phyloP scores from a whole-genome alignment of 2,888 invertebrate species.

The Kryphioiulus occultus region DNA sequence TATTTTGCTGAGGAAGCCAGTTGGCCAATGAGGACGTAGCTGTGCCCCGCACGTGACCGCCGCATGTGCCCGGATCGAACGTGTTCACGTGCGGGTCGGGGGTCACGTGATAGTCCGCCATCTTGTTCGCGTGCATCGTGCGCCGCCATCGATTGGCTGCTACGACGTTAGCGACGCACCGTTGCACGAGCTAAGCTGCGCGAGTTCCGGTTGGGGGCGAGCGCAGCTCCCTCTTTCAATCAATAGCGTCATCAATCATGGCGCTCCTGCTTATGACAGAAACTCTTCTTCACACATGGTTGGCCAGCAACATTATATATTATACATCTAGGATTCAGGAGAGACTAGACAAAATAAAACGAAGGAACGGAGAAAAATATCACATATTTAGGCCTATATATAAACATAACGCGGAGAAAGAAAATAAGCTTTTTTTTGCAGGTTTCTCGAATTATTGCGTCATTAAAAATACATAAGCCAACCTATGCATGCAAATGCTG shows the following conservation, averaged over 20 bases:
- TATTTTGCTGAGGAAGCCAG: neutral
- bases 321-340: constrained; percentile 43
- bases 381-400: constrained; percentile 40
- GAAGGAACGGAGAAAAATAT: neutral
- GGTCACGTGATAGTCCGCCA: neutral
- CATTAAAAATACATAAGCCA: constrained; percentile 37
- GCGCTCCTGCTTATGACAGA: constrained; percentile 44
- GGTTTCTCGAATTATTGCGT: constrained; percentile 30
- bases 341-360: constrained; percentile 38
- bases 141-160: neutral
- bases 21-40: neutral
- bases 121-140: neutral
- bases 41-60: neutral
- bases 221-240: constrained; percentile 43
- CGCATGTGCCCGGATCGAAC: neutral
- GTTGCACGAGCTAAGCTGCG: constrained; percentile 10
- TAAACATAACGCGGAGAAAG: constrained; percentile 21
- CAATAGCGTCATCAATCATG: constrained; percentile 44
- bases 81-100: neutral
- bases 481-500: neutral
- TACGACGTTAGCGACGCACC: neutral
- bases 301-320: constrained; percentile 44
- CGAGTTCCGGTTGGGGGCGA: constrained; percentile 17
- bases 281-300: constrained; percentile 47
- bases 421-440: constrained; percentile 30